Evolutionary conservation across 1,140 invertebrate genomes (phyloP).

Genomic region (Drosophila kurseongensis): DNA sequence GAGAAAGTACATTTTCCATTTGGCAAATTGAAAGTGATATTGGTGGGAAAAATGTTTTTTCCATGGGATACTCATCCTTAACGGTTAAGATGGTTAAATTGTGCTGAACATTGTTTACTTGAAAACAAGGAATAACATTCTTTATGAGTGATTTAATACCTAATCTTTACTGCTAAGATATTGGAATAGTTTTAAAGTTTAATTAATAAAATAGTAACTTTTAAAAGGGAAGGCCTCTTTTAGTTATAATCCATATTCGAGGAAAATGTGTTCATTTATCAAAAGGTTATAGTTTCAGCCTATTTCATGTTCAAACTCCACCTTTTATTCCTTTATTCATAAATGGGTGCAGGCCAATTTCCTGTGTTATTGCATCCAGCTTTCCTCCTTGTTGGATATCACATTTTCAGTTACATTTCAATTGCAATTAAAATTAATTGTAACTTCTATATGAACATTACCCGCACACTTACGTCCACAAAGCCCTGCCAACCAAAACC

Average conservation of each 20-base stretch:
- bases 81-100: no score
- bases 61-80: background rate
- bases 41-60: conserved; percentile 20
- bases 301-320: background rate
- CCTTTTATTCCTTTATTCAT: conserved; percentile 7
- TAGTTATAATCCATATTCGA: background rate
- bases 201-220: no score
- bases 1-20: conserved; percentile 11
- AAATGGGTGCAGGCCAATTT: conserved; percentile 17
- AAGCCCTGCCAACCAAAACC: conserved; percentile 2
- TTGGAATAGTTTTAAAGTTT: no score
- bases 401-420: conserved; percentile 69
- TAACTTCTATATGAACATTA: conserved; percentile 44
- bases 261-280: background rate
- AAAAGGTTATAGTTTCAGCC: conserved; percentile 1
- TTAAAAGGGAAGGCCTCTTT: no score
- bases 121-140: no score
- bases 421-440: conserved; percentile 83
- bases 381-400: conserved; percentile 10
- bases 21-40: conserved; percentile 29
- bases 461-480: conserved; percentile 3
- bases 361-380: conserved; percentile 14
- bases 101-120: no score
- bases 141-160: no score
- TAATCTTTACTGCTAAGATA: no score